Base-by-base conservation (phyloP, 2,888 invertebrate species). In the Perizoma affinitatum region DNA sequence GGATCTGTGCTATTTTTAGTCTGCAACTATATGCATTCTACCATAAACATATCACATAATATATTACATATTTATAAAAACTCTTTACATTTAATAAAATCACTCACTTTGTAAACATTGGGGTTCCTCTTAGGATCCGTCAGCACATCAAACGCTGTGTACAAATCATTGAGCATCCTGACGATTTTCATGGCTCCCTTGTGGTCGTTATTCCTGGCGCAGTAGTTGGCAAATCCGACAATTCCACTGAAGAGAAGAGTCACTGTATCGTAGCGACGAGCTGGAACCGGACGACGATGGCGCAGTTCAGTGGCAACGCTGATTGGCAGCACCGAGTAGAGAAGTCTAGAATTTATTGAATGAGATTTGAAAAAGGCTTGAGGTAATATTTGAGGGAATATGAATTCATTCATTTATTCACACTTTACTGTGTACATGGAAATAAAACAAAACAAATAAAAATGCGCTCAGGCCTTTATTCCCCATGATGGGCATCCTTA, bases 181-280 rank as follows among this genome's bases (percentile, higher is more conserved):
- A 98, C 98, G 68, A 98, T 98, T 92, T 98, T 98, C 97, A 98
- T 98, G 47, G 98, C 98, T 0, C 98, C 98, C 71, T 95, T 95
- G 5, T 97, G 96, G 84, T 98, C 98, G 0, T 98, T 97, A 84
- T 98, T 95, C 46, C 95, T 94, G 3, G 98, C 97, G 80, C 98
- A 98, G 82, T 98, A 98, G 75, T 96, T 96, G 34, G 96, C 95
- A 79, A 98, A 98, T 44, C 98, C 98, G 8, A 98, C 98, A 35
- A 92, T 90, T 0, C 98, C 98, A 48, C 98, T 98, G 92, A 98
- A 98, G 75, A 98, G 95, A 0, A 98, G 93, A 0, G 98, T 98
- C 44, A 98, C 98, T 51, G 96, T 95, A 78, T 97, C 98, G 83
- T 97, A 98, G 65, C 97, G 95, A 55, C 88, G 93, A 5, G 98